phyloP scores from a whole-genome alignment of 2,888 invertebrate genomes.

The Epinotia nisella region DNA sequence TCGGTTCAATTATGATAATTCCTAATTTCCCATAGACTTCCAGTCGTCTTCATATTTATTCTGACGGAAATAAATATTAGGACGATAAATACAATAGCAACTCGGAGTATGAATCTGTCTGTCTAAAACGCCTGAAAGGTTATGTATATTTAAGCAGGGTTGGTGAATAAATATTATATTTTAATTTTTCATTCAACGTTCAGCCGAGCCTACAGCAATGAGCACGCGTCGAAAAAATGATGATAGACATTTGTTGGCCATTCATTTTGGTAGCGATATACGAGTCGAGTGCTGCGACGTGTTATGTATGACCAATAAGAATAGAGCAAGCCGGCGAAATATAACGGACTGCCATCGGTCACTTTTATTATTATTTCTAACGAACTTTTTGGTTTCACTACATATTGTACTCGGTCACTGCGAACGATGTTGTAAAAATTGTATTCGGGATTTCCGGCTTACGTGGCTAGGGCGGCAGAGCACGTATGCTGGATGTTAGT shows the following conservation, averaged over 20 bases:
- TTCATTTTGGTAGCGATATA: slow-evolving; percentile 42
- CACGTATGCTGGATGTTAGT: not conserved
- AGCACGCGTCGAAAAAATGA: slow-evolving; percentile 42
- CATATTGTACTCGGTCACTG: slow-evolving; percentile 34
- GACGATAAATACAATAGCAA: slow-evolving; percentile 14
- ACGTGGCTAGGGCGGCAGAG: not conserved
- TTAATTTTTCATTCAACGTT: slow-evolving; percentile 42
- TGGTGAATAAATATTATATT: slow-evolving; percentile 44
- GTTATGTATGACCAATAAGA: slow-evolving; percentile 43
- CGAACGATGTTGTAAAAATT: slow-evolving; percentile 37
- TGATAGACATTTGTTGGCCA: slow-evolving; percentile 44
- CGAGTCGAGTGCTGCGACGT: slow-evolving; percentile 42
- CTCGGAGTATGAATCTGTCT: slow-evolving; percentile 32
- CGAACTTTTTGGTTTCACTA: slow-evolving; percentile 33
- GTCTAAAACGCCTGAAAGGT: slow-evolving; percentile 35
- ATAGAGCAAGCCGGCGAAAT: slow-evolving; percentile 41
- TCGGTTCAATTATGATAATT: not conserved
- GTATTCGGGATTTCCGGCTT: slow-evolving; percentile 36
- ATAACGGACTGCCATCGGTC: slow-evolving; percentile 43
- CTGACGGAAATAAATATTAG: slow-evolving; percentile 7
- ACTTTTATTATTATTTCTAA: slow-evolving; percentile 45
- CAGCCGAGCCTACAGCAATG: slow-evolving; percentile 35
- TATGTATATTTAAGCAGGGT: slow-evolving; percentile 43
- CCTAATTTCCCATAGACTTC: not conserved
- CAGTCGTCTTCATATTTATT: not conserved